These are phyloP conservation scores for Urocolius indicus DNA, from an alignment of 2,113 vertebrate species.

Conservation along the genomic window DNA sequence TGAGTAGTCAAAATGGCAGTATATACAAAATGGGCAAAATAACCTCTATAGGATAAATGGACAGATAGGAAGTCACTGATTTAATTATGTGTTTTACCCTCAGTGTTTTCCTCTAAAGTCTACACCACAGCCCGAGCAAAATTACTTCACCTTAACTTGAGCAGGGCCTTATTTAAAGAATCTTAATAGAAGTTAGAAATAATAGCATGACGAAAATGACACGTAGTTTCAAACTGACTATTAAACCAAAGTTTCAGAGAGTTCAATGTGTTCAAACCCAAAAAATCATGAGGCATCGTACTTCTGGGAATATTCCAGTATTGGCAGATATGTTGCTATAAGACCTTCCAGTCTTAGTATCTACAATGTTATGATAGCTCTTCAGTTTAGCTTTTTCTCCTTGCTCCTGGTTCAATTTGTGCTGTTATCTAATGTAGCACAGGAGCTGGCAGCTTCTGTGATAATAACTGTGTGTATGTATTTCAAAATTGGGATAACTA, in stretches of 20 bases:
- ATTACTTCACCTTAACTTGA: neutral
- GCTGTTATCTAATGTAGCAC: neutral
- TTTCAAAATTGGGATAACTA: neutral
- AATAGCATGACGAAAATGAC: neutral
- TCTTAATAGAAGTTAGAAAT: neutral
- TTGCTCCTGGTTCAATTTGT: neutral
- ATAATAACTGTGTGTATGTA: fast-evolving
- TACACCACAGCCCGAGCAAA: neutral
- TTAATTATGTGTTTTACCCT: neutral
- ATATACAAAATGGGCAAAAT: neutral
- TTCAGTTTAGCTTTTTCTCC: neutral
- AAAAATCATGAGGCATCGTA: neutral
- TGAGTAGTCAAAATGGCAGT: neutral
- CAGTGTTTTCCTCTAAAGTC: neutral
- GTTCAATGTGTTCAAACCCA: neutral
- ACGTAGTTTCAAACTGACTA: neutral
- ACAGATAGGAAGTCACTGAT: neutral
- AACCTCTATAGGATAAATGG: neutral
- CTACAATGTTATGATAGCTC: neutral
- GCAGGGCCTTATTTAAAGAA: neutral
- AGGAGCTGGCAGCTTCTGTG: neutral
- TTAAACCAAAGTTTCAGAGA: neutral
- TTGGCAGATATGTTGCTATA: neutral
- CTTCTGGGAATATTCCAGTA: neutral
- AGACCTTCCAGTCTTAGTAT: neutral